Conservation (phyloP, 2,113 vertebrate species). For the Platichthys stellatus region DNA sequence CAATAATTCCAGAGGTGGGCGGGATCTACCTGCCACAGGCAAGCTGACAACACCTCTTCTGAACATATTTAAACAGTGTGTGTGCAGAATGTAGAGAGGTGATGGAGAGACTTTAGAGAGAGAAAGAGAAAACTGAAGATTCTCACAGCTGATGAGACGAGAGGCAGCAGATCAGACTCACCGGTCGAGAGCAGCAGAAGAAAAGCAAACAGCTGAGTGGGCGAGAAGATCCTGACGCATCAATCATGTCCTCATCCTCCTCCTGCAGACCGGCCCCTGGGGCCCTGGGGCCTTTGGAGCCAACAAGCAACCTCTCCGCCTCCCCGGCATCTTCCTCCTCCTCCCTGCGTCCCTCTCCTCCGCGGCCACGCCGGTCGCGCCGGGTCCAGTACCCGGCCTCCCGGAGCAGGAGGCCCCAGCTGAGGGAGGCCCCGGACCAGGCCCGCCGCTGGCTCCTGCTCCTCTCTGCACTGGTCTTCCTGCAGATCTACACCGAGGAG, state of each 20-base stretch:
- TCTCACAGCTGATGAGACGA: no score
- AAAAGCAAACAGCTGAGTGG: not conserved
- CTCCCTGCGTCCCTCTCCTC: conserved; percentile 5
- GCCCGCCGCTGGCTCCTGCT: conserved; percentile 76
- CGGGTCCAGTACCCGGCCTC: conserved; percentile 76
- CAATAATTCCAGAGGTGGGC: conserved; percentile 49
- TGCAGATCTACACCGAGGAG: conserved; percentile 82
- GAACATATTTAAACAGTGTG: conserved; percentile 55
- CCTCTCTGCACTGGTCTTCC: conserved; percentile 72
- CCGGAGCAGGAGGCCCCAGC: conserved; percentile 48
- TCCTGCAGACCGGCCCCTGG: conserved; percentile 24
- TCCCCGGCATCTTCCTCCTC: conserved; percentile 7
- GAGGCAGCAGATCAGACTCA: not conserved
- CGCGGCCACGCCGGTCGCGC: conserved; percentile 50
- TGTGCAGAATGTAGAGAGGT: not conserved
- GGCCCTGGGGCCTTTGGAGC: conserved; percentile 29
- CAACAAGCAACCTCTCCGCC: conserved; percentile 1
- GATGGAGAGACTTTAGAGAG: conserved; percentile 3
- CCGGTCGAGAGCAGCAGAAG: not conserved
- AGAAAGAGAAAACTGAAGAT: not conserved
- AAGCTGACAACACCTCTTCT: conserved; percentile 55
- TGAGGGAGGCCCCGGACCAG: conserved; percentile 62
- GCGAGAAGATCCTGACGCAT: conserved; percentile 15
- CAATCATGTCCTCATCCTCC: conserved; percentile 42
- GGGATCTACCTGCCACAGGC: conserved; percentile 38